These are phyloP conservation scores for Pangasius djambal DNA, from an alignment of 2,797 vertebrate genomes.

Conservation along the genomic window DNA sequence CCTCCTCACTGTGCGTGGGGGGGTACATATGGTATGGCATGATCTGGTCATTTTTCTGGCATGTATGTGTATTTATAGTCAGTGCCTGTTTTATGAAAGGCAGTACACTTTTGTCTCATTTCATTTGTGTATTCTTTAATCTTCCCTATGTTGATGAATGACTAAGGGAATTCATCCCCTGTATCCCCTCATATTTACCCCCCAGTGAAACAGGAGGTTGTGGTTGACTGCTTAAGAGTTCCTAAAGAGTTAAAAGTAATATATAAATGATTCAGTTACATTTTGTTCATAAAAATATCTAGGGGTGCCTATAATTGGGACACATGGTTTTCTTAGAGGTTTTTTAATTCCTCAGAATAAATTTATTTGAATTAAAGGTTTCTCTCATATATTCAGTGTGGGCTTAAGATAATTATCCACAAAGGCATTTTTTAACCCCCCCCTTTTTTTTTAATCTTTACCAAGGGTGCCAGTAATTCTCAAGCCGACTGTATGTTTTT, in stretches of 20 bases:
- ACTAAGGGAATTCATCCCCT: background rate
- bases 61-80: background rate
- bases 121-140: background rate
- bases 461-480: constrained; percentile 9
- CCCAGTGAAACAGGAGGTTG: background rate
- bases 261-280: background rate
- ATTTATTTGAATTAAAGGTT: background rate
- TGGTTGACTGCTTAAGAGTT: background rate
- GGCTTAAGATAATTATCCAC: background rate
- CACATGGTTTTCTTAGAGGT: background rate
- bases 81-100: background rate
- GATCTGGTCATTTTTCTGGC: background rate
- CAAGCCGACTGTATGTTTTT: constrained; percentile 30
- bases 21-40: background rate
- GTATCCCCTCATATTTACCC: background rate
- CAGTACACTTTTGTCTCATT: background rate
- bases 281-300: background rate
- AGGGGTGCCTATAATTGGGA: background rate
- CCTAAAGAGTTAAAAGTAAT: background rate
- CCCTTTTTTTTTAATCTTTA: background rate
- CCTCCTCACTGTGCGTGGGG: background rate
- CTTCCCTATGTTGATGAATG: background rate
- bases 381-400: background rate
- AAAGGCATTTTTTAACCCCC: background rate
- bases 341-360: background rate